Percentiles rank a stretch among this genome's conserved stretches.
phyloP scores from a whole-genome alignment of 37 sponge, comb jelly and placozoan species.

The Amphimedon queenslandica region DNA sequence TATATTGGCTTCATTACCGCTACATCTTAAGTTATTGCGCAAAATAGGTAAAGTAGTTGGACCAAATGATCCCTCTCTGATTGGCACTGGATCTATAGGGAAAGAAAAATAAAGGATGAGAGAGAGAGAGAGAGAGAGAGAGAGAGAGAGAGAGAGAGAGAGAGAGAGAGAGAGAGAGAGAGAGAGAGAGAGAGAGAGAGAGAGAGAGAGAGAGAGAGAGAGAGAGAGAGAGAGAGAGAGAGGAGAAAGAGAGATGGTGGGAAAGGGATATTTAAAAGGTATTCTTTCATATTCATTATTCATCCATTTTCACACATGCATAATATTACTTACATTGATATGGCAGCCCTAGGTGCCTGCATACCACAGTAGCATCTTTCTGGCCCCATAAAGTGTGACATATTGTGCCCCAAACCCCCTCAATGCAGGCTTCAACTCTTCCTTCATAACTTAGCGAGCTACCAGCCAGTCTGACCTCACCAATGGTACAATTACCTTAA shows the following conservation, averaged over 20 bases:
- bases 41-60: neutral
- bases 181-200: slow-evolving; percentile 26
- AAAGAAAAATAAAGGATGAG: neutral
- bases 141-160: slow-evolving; percentile 36
- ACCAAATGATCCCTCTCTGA: neutral
- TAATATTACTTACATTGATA: neutral
- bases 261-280: neutral
- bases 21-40: neutral
- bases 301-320: neutral
- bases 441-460: neutral
- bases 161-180: slow-evolving; percentile 12
- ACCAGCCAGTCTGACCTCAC: slow-evolving; percentile 12
- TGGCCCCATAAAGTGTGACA: neutral
- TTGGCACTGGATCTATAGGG: neutral
- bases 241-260: neutral
- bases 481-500: neutral
- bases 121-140: slow-evolving; percentile 23
- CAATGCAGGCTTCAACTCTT: neutral
- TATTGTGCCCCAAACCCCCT: neutral
- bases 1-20: neutral
- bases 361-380: neutral
- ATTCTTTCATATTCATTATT: too few relatives aligned
- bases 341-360: neutral
- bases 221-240: slow-evolving; percentile 6
- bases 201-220: slow-evolving; percentile 1